Base-by-base conservation (phyloP, 2,888 invertebrate genomes). In the Idaea dimidiata region DNA sequence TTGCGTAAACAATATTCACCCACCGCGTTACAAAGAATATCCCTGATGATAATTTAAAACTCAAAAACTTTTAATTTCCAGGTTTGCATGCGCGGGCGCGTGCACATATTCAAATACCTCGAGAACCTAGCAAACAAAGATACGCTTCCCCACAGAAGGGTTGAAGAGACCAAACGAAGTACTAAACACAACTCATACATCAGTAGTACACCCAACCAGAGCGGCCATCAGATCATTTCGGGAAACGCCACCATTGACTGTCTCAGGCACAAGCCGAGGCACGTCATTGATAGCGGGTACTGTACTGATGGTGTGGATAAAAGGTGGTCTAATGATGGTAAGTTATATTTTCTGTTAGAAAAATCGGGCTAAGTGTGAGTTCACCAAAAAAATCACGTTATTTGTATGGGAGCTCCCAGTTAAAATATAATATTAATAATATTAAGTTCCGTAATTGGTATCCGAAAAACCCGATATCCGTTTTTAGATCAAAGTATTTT, bases 61-160 rank as follows among this genome's bases (percentile, higher is more conserved):
- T 56, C 17, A 56, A 56, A 56, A 56, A 16, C 18, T 5, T n/a
- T 24, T 5, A 24, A 57, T 61, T 81, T 92, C 6, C 87, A 97
- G 97, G 93, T 97, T 74, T 98, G 98, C 91, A 96, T 96, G 89
- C 95, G 98, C 85, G 98, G 99, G 75, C 95, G 97, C 81, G 97
- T 97, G 81, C 98, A 99, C 88, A 97, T 99, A 77, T 98, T 98
- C 93, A 98, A 98, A 87, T 98, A 96, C 91, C 93, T 99, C 73
- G 98, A 98, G 86, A 96, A 96, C 80, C 97, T 97, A 91, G 97
- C 97, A 59, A 94, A 95, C 80, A 96, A 96, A 87, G 94, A 93
- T 78, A 86, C 86, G 69, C 76, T 88, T 66, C 90, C 89, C 76
- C 88, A 89, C 87, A 84, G 89, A 89, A 87, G 91, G 78, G 82